A percentile compares a stretch with the other conserved stretches of the same genome.
Conservation (phyloP, 2,888 invertebrate species). For the Proisotoma minuta region DNA sequence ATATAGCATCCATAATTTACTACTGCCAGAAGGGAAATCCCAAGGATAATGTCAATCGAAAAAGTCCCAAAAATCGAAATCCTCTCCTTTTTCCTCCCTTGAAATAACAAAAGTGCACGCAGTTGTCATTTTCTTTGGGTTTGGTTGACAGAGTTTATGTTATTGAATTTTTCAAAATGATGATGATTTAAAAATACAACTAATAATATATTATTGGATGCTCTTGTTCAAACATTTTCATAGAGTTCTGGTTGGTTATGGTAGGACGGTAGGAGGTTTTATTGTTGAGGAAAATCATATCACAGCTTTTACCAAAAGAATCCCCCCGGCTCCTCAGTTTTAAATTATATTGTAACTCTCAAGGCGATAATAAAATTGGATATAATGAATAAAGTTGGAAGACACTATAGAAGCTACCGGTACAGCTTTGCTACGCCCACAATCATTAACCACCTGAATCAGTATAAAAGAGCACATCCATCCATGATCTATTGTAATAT, state of each 20-base stretch:
- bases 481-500: too few relatives aligned
- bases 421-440: too few relatives aligned
- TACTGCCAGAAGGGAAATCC: constrained; percentile 4
- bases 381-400: constrained; percentile 2
- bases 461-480: too few relatives aligned
- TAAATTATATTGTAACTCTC: background rate
- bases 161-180: background rate
- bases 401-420: background rate
- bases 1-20: constrained; percentile 5
- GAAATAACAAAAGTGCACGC: constrained; percentile 4
- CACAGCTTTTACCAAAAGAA: too few relatives aligned
- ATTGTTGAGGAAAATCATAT: too few relatives aligned
- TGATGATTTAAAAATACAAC: background rate
- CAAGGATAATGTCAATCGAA: background rate
- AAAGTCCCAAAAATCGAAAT: constrained; percentile 4
- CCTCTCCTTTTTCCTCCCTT: background rate
- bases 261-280: too few relatives aligned
- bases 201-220: background rate
- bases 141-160: background rate
- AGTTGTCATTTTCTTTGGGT: background rate
- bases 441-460: too few relatives aligned
- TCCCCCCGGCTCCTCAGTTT: too few relatives aligned
- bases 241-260: too few relatives aligned
- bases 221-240: too few relatives aligned
- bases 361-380: background rate